Conservation (phyloP, 2,797 vertebrate species). For the Coilia nasus region DNA sequence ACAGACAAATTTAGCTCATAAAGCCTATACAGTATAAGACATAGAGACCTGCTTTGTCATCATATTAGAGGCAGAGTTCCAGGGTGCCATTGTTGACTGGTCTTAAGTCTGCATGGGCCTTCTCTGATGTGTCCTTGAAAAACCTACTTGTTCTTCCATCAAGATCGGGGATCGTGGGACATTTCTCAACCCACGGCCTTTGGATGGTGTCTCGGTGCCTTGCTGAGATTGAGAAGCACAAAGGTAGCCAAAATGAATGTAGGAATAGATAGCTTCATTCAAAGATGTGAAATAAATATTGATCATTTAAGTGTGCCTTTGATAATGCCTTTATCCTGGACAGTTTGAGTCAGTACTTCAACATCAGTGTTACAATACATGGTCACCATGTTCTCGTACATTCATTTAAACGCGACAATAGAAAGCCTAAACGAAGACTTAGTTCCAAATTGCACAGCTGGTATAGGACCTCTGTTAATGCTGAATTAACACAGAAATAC, state of each 20-base stretch:
- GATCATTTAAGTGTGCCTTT: background rate
- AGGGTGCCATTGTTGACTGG: constrained; percentile 45
- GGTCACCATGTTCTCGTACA: background rate
- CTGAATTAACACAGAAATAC: background rate
- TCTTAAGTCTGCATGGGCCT: constrained; percentile 50
- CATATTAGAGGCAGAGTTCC: too few relatives aligned
- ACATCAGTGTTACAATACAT: background rate
- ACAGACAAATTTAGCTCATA: background rate
- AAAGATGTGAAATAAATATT: background rate
- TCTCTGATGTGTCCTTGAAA: constrained; percentile 48
- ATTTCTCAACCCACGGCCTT: constrained; percentile 42
- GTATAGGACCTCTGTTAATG: background rate
- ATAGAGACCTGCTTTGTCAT: too few relatives aligned
- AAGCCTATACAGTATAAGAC: too few relatives aligned
- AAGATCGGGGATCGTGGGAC: constrained; percentile 48
- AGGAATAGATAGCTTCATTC: too few relatives aligned
- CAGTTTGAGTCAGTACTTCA: too few relatives aligned
- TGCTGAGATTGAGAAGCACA: constrained; percentile 75
- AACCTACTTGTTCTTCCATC: constrained; percentile 49
- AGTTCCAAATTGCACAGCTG: background rate
- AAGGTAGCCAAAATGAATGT: constrained; percentile 54
- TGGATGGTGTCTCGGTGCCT: constrained; percentile 73
- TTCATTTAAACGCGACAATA: background rate
- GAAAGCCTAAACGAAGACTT: background rate
- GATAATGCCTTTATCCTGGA: background rate